Conservation (phyloP, 1,140 invertebrate genomes). For the Ceratina japonica region DNA sequence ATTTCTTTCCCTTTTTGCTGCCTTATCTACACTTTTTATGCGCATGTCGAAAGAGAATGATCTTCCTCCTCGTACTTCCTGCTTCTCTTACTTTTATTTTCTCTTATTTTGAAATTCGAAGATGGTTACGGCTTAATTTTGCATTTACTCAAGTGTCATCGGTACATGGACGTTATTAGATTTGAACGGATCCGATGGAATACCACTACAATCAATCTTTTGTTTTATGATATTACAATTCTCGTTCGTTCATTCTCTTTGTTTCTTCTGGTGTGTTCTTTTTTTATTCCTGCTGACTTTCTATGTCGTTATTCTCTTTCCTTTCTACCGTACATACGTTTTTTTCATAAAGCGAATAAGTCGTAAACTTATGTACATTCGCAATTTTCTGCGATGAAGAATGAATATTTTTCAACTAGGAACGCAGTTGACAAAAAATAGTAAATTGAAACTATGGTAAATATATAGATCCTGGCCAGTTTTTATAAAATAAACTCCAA, state of each 20-base stretch:
- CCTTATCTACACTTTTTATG: not conserved
- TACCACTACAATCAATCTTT: not conserved
- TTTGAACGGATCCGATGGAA: not conserved
- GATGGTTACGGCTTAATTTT: not conserved
- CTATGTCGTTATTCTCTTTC: no score
- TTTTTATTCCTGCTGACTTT: not conserved
- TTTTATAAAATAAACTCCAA: not conserved
- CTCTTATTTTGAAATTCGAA: not conserved
- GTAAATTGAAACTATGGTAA: no score
- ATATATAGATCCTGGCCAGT: no score
- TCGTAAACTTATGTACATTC: no score
- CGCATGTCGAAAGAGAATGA: not conserved
- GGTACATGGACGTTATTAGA: not conserved
- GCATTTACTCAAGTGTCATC: not conserved
- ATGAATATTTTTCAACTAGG: no score
- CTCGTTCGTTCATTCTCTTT: not conserved
- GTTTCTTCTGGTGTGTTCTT: not conserved
- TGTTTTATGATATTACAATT: not conserved
- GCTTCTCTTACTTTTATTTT: slow-evolving; percentile 11
- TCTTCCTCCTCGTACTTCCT: slow-evolving; percentile 4
- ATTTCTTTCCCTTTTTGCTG: not conserved
- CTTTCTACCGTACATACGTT: no score
- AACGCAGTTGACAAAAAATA: no score
- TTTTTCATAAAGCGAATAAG: no score
- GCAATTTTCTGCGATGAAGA: no score